Conservation (phyloP, 2,888 invertebrate genomes). For the Drosophila acutilabella region DNA sequence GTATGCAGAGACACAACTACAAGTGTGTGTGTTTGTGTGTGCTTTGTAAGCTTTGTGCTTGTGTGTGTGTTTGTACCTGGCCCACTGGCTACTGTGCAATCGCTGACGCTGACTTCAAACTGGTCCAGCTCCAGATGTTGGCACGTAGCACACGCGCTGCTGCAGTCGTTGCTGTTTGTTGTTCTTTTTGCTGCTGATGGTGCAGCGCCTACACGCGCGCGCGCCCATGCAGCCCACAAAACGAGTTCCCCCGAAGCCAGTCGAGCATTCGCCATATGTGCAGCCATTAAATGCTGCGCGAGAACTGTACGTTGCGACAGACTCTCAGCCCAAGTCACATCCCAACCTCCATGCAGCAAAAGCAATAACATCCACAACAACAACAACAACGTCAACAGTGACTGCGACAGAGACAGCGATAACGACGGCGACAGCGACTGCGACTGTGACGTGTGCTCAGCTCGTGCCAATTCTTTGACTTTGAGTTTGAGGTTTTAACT, state of each 20-base stretch:
- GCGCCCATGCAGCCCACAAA: slow-evolving; percentile 73
- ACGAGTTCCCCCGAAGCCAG: slow-evolving; percentile 68
- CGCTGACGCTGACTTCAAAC: slow-evolving; percentile 54
- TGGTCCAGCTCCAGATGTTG: slow-evolving; percentile 77
- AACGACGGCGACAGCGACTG: slow-evolving; percentile 9
- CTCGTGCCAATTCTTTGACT: slow-evolving; percentile 78
- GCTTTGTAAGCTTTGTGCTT: not conserved
- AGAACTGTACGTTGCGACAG: slow-evolving; percentile 68
- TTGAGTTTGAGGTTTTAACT: slow-evolving; percentile 53
- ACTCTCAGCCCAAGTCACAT: slow-evolving; percentile 40
- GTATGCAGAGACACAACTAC: slow-evolving; percentile 23
- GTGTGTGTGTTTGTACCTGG: slow-evolving; percentile 46
- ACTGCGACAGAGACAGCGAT: slow-evolving; percentile 7
- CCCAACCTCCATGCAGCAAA: slow-evolving; percentile 37
- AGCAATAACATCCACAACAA: slow-evolving; percentile 5
- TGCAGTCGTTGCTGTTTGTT: slow-evolving; percentile 34
- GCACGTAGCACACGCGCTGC: slow-evolving; percentile 69
- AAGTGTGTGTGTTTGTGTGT: slow-evolving; percentile 17
- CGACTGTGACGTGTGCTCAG: slow-evolving; percentile 73
- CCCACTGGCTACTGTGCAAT: slow-evolving; percentile 65
- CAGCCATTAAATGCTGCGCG: slow-evolving; percentile 67
- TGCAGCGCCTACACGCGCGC: slow-evolving; percentile 74
- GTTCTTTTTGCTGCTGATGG: slow-evolving; percentile 20
- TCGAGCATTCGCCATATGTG: slow-evolving; percentile 67
- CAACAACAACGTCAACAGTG: slow-evolving; percentile 7